phyloP scores from a whole-genome alignment of 2,113 vertebrate genomes.

The Anolis sagrei region DNA sequence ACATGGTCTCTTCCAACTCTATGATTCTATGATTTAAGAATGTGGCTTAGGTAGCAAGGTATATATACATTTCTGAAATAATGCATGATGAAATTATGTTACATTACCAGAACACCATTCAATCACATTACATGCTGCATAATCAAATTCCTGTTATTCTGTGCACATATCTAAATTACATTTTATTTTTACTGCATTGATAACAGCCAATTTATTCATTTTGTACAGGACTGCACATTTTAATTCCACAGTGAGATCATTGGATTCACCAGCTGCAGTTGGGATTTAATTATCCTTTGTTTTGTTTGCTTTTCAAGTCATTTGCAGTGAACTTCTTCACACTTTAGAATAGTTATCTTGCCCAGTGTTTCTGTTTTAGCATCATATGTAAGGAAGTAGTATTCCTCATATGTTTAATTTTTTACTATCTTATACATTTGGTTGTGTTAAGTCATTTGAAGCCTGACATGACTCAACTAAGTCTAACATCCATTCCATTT shows the following conservation, averaged over 20 bases:
- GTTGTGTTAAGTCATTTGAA: conserved; percentile 1
- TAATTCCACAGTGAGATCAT: conserved; percentile 5
- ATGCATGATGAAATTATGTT: neutral
- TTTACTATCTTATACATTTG: neutral
- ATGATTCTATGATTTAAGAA: too few species aligned
- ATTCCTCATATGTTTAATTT: neutral
- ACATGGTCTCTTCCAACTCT: too few species aligned
- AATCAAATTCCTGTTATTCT: neutral
- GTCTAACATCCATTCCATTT: neutral
- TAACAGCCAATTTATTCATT: conserved; percentile 7
- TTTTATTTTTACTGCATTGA: conserved; percentile 14
- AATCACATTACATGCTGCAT: neutral
- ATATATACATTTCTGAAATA: neutral
- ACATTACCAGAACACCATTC: neutral
- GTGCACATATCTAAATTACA: neutral
- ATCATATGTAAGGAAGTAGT: too few species aligned
- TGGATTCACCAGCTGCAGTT: neutral
- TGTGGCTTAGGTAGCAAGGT: neutral
- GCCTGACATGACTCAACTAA: conserved; percentile 3
- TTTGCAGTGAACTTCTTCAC: too few species aligned
- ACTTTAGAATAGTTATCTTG: too few species aligned
- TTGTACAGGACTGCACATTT: neutral
- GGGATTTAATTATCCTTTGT: neutral
- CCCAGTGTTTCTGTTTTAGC: too few species aligned
- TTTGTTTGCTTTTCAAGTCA: too few species aligned